Evolutionary conservation across 2,113 vertebrate genomes (phyloP).

Genomic region (Clarias macrocephalus): DNA sequence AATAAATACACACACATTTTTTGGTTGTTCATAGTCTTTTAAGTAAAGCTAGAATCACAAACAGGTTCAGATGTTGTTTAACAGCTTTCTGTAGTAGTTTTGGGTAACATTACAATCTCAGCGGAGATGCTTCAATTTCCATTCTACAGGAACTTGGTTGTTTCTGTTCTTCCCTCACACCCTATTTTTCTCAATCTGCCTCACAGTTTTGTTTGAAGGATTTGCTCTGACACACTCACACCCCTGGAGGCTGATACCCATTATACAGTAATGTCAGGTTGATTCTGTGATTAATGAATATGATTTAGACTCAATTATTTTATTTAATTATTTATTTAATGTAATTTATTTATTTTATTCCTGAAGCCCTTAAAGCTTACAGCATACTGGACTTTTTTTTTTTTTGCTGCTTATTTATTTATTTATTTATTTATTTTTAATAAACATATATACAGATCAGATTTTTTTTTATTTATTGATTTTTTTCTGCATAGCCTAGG

Average conservation of each 20-base stretch:
- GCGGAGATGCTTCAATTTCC: not conserved
- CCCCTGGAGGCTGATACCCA: not conserved
- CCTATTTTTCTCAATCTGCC: not conserved
- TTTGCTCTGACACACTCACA: not conserved
- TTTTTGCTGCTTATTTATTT: too few species aligned
- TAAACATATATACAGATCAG: too few species aligned
- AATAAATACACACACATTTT: not conserved
- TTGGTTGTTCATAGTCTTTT: not conserved
- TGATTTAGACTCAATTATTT: not conserved
- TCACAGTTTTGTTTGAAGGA: not conserved
- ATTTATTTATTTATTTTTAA: too few species aligned
- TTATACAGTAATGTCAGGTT: not conserved
- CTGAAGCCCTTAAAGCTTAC: too few species aligned
- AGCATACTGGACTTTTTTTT: too few species aligned
- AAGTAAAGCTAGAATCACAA: not conserved
- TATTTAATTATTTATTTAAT: too few species aligned
- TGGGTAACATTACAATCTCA: not conserved
- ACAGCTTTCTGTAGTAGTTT: not conserved
- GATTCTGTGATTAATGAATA: not conserved
- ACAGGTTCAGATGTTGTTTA: not conserved
- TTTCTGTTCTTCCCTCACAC: not conserved
- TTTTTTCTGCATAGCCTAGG: too few species aligned
- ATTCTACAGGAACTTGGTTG: constrained; percentile 16
- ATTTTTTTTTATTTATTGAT: too few species aligned
- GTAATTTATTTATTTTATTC: too few species aligned